A percentile compares a stretch with the other conserved stretches of the same genome.
Conservation (phyloP, 2,113 vertebrate species). For the Thryonomys swinderianus region DNA sequence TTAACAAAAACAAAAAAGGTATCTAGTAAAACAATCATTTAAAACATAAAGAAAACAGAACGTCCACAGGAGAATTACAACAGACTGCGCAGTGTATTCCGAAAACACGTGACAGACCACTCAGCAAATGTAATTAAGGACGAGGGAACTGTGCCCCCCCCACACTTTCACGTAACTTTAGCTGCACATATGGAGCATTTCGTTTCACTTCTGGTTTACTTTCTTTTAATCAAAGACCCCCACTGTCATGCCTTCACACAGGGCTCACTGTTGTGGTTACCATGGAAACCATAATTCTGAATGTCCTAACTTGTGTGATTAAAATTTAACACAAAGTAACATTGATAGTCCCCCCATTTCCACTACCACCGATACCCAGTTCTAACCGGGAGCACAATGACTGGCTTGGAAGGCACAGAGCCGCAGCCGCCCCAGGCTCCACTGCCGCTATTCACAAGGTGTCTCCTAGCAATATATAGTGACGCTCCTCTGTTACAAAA, state of each 20-base stretch:
- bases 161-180: conserved; percentile 74
- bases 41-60: conserved; percentile 58
- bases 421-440: conserved; percentile 62
- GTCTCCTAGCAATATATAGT: conserved; percentile 60
- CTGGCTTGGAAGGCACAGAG: conserved; percentile 74
- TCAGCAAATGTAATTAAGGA: conserved; percentile 79
- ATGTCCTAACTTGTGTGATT: conserved; percentile 84
- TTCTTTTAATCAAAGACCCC: conserved; percentile 82
- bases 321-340: conserved; percentile 85
- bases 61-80: conserved; percentile 63
- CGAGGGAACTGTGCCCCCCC: conserved; percentile 50
- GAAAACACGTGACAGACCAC: conserved; percentile 58
- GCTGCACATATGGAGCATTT: conserved; percentile 82
- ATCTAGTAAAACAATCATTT: conserved; percentile 56
- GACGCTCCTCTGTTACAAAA: conserved; percentile 27
- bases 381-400: conserved; percentile 82
- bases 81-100: conserved; percentile 65
- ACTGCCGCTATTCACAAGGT: conserved; percentile 58
- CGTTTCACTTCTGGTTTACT: conserved; percentile 83
- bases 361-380: conserved; percentile 81
- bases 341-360: conserved; percentile 81
- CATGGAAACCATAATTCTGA: conserved; percentile 84
- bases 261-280: conserved; percentile 78
- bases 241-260: conserved; percentile 83
- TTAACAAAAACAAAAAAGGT: conserved; percentile 24